phyloP scores from a whole-genome alignment of 1,140 invertebrate genomes.

The Drosophila eugracilis region DNA sequence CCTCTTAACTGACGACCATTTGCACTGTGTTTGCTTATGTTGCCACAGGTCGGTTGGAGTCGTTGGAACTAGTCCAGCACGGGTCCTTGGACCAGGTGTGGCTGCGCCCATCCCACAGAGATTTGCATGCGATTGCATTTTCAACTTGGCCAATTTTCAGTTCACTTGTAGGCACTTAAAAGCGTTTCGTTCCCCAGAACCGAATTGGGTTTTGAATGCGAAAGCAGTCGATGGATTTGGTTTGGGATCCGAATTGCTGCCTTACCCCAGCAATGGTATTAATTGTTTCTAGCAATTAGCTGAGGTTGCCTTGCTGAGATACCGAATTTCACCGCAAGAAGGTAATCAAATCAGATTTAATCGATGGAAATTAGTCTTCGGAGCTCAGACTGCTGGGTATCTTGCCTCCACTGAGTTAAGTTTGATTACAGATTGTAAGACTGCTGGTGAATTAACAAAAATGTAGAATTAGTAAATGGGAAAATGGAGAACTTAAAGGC shows the following conservation, averaged over 20 bases:
- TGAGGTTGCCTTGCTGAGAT: neutral
- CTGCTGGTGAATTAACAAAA: too few species aligned
- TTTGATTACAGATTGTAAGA: too few species aligned
- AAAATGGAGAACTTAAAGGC: too few species aligned
- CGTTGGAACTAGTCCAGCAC: neutral
- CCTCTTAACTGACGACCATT: constrained; percentile 50
- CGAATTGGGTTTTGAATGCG: constrained; percentile 6
- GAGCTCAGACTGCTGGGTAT: neutral
- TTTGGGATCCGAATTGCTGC: neutral
- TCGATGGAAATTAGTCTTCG: neutral
- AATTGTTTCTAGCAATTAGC: constrained; percentile 29
- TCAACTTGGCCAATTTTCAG: constrained; percentile 41
- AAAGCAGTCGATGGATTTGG: neutral
- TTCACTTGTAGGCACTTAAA: constrained; percentile 27
- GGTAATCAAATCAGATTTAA: constrained; percentile 13
- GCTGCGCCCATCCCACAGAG: constrained; percentile 9
- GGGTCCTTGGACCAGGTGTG: constrained; percentile 10
- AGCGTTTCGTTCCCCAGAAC: neutral
- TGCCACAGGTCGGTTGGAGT: neutral
- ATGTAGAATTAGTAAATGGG: too few species aligned
- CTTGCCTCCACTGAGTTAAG: neutral
- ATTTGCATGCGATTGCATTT: constrained; percentile 43
- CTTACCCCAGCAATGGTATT: constrained; percentile 1
- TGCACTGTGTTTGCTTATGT: constrained; percentile 47
- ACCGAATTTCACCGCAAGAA: neutral